Percentiles rank a stretch among this genome's conserved stretches.
Conservation (phyloP, 2,113 vertebrate genomes). For the Paramormyrops kingsleyae region DNA sequence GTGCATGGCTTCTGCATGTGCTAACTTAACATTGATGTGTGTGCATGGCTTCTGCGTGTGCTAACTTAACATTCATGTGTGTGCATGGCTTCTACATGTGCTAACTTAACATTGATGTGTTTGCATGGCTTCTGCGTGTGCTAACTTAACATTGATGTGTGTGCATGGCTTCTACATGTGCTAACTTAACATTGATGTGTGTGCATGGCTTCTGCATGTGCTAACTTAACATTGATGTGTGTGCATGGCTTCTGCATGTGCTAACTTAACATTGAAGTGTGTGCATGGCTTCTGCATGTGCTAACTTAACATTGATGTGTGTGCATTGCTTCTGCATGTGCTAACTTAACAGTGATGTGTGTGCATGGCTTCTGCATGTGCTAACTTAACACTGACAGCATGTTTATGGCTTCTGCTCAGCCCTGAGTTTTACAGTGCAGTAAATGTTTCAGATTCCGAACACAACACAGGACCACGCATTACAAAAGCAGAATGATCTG, state of each 20-base stretch:
- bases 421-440: not conserved
- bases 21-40: not conserved
- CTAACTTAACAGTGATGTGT: not conserved
- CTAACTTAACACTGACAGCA: not conserved
- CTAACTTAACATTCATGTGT: not conserved
- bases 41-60: not conserved
- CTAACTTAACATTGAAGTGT: not conserved
- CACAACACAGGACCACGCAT: not conserved
- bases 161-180: not conserved
- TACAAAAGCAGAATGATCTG: not conserved
- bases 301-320: not conserved
- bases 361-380: not conserved
- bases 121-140: not conserved
- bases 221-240: not conserved
- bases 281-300: too few relatives aligned
- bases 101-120: not conserved
- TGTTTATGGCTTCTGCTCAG: not conserved
- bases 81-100: not conserved
- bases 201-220: not conserved
- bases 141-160: not conserved
- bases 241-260: not conserved
- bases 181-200: not conserved
- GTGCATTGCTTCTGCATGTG: too few relatives aligned
- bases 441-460: not conserved
- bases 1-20: not conserved